A percentile compares a stretch with the other conserved stretches of the same genome.
Conservation (phyloP, 1,140 invertebrate genomes). For the Drosophila watanabei region DNA sequence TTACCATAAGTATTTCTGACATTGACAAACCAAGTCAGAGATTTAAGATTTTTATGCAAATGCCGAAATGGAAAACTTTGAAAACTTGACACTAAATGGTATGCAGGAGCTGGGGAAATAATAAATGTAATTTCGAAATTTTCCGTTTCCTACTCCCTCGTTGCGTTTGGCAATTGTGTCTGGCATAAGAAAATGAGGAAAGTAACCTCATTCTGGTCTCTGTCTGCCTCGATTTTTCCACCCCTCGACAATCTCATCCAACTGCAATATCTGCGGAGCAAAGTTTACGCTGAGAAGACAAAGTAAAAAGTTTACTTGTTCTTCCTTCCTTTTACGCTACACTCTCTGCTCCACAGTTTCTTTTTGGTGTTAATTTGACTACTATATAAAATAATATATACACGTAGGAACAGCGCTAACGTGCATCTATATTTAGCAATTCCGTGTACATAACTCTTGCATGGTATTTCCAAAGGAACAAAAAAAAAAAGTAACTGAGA, state of each 20-base stretch:
- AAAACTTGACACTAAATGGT: constrained; percentile 44
- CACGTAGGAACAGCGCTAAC: not conserved
- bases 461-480: not conserved
- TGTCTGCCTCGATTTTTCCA: constrained; percentile 12
- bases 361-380: constrained; percentile 26
- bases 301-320: constrained; percentile 68
- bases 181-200: constrained; percentile 60
- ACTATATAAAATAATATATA: not conserved
- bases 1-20: not conserved
- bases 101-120: constrained; percentile 42
- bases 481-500: constrained; percentile 21
- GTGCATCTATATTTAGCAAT: constrained; percentile 37
- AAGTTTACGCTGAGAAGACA: constrained; percentile 47
- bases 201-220: constrained; percentile 32
- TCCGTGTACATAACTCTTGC: constrained; percentile 44
- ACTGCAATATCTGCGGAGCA: constrained; percentile 53
- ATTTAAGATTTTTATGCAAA: constrained; percentile 38
- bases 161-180: constrained; percentile 56
- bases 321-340: constrained; percentile 17
- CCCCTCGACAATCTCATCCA: constrained; percentile 11
- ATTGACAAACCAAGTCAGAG: constrained; percentile 33
- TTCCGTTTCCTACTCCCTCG: constrained; percentile 27
- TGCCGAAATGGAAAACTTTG: constrained; percentile 18
- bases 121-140: constrained; percentile 71
- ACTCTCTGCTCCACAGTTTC: not conserved